A percentile compares a stretch with the other conserved stretches of the same genome.
phyloP scores from a whole-genome alignment of 2,888 invertebrate species.

The Diarsia dahlii region DNA sequence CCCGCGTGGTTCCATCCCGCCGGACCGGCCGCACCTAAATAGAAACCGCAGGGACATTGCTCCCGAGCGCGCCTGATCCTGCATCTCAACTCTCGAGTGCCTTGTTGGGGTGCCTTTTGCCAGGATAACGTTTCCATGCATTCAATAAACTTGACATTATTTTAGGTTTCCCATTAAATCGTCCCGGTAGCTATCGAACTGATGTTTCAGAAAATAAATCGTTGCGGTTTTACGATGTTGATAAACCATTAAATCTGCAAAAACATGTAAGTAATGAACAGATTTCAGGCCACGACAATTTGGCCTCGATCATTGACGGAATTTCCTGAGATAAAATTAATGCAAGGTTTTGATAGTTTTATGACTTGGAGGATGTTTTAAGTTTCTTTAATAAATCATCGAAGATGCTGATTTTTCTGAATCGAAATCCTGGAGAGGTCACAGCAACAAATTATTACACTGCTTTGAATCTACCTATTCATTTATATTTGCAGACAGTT shows the following conservation, averaged over 20 bases:
- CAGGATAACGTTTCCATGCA: constrained; percentile 60
- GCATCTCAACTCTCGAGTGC: constrained; percentile 82
- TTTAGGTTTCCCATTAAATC: constrained; percentile 46
- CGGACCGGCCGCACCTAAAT: constrained; percentile 90
- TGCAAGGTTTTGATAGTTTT: constrained; percentile 53
- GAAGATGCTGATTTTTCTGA: not conserved
- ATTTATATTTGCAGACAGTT: constrained; percentile 40
- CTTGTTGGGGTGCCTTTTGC: constrained; percentile 82
- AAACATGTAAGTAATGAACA: constrained; percentile 68
- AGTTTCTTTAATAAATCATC: constrained; percentile 1
- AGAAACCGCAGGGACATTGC: constrained; percentile 91
- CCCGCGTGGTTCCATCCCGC: constrained; percentile 86
- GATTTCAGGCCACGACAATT: constrained; percentile 69
- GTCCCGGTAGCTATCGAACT: constrained; percentile 38
- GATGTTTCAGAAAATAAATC: constrained; percentile 64
- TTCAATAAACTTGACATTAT: constrained; percentile 45
- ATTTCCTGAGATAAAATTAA: constrained; percentile 74
- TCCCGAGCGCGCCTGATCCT: constrained; percentile 86
- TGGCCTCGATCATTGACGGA: constrained; percentile 75
- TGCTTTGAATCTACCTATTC: constrained; percentile 30
- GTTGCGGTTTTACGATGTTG: constrained; percentile 68
- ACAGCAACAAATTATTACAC: constrained; percentile 23
- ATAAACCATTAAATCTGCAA: constrained; percentile 65
- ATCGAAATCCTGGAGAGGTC: not conserved
- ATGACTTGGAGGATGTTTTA: constrained; percentile 41